phyloP scores from a whole-genome alignment of 2,797 vertebrate genomes.

The Xyrichtys novacula region DNA sequence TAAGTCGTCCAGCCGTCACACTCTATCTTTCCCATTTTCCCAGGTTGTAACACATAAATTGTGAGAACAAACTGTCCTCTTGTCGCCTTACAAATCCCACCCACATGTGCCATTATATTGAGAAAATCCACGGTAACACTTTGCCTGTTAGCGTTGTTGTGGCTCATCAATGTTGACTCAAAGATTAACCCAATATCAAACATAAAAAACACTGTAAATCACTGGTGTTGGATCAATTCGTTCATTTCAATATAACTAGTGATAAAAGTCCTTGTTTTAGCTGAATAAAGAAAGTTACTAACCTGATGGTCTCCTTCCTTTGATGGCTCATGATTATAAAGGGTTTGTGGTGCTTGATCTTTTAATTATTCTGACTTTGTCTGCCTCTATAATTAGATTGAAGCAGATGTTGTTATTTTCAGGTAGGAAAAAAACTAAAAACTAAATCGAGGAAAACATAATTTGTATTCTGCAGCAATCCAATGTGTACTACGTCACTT shows the following conservation, averaged over 20 bases:
- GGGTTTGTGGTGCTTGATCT: background rate
- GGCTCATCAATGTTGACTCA: background rate
- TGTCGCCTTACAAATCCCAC: too few relatives aligned
- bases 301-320: background rate
- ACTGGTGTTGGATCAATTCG: background rate
- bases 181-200: background rate
- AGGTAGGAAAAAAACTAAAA: conserved; percentile 5
- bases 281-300: background rate
- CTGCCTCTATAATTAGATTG: conserved; percentile 23
- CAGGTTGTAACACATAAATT: too few relatives aligned
- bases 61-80: too few relatives aligned
- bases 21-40: too few relatives aligned
- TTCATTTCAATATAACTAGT: background rate
- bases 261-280: background rate
- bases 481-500: conserved; percentile 5
- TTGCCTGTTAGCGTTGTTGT: background rate
- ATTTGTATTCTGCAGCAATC: conserved; percentile 30
- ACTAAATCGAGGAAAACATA: conserved; percentile 17
- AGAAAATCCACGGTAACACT: too few relatives aligned
- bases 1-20: too few relatives aligned
- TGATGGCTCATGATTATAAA: conserved; percentile 5
- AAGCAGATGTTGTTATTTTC: conserved; percentile 31
- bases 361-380: conserved; percentile 23
- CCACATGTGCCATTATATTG: too few relatives aligned
- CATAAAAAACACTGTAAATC: background rate